A percentile compares a stretch with the other conserved stretches of the same genome.
phyloP scores from a whole-genome alignment of 1,140 invertebrate genomes.

The Proctacanthus coquilletti region DNA sequence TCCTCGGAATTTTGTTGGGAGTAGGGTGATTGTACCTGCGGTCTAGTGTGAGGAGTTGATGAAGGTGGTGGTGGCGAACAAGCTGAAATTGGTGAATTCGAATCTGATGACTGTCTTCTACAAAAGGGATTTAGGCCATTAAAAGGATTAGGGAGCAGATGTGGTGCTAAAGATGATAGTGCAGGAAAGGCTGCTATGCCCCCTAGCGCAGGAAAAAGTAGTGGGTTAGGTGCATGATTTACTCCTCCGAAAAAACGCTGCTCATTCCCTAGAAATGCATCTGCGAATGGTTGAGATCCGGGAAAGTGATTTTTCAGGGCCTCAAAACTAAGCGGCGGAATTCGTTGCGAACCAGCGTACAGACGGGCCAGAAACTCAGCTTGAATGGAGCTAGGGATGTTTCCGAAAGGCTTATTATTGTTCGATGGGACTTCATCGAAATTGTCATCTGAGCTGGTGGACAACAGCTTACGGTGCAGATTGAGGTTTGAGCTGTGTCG shows the following conservation, averaged over 20 bases:
- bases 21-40: neutral
- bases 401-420: conserved; percentile 24
- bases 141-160: conserved; percentile 16
- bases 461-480: conserved; percentile 74
- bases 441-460: conserved; percentile 43
- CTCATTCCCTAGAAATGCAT: conserved; percentile 32
- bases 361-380: conserved; percentile 70
- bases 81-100: conserved; percentile 14
- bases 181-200: conserved; percentile 30
- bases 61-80: neutral
- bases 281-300: conserved; percentile 10
- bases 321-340: conserved; percentile 36
- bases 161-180: conserved; percentile 20
- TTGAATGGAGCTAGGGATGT: conserved; percentile 35
- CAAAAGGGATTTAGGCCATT: conserved; percentile 27
- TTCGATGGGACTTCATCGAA: conserved; percentile 13
- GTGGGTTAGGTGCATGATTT: conserved; percentile 32
- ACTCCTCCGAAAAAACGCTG: conserved; percentile 13
- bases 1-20: neutral
- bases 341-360: conserved; percentile 49
- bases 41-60: neutral
- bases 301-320: conserved; percentile 33
- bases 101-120: conserved; percentile 26
- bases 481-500: conserved; percentile 85
- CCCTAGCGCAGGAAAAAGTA: conserved; percentile 34